Conservation (phyloP, 2,113 vertebrate species). For the Brachyhypopomus gauderio region DNA sequence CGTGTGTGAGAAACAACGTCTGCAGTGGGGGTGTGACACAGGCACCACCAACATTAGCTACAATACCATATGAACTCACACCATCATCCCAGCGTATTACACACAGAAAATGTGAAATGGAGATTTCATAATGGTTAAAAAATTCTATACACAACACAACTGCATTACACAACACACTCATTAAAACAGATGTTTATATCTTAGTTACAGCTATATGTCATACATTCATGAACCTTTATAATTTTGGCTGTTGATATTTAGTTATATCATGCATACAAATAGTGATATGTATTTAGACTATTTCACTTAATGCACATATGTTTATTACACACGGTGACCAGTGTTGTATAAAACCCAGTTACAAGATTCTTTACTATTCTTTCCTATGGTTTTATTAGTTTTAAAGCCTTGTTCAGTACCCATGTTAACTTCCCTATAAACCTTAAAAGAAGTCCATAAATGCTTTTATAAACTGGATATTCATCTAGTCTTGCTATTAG, state of each 20-base stretch:
- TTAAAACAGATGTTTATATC: too few relatives aligned
- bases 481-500: constrained; percentile 26
- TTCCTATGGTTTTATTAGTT: background rate
- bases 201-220: too few relatives aligned
- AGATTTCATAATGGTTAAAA: background rate
- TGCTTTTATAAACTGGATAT: constrained; percentile 64
- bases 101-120: background rate
- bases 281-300: too few relatives aligned
- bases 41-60: constrained; percentile 42
- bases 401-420: constrained; percentile 20
- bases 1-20: constrained; percentile 72
- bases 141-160: background rate
- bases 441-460: constrained; percentile 71
- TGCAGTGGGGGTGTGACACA: constrained; percentile 57
- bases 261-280: too few relatives aligned
- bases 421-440: constrained; percentile 68
- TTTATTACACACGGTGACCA: background rate
- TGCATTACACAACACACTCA: too few relatives aligned
- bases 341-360: background rate
- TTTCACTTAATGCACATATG: background rate
- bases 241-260: too few relatives aligned
- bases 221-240: too few relatives aligned
- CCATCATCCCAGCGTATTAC: background rate
- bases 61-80: constrained; percentile 31
- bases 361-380: background rate